Evolutionary conservation across 2,113 vertebrate genomes (phyloP).

Genomic region (Choloepus hoffmanni): DNA sequence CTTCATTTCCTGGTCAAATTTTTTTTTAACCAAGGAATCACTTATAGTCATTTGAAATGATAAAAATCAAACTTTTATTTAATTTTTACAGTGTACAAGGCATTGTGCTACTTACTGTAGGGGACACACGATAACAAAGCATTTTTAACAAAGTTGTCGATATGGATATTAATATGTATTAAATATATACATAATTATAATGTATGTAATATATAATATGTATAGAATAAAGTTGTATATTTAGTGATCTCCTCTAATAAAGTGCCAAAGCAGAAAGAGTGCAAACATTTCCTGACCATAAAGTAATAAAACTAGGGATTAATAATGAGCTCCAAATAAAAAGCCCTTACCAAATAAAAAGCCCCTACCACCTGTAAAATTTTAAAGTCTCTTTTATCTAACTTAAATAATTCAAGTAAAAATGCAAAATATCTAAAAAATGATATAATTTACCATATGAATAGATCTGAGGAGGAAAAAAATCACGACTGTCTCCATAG

Average conservation of each 20-base stretch:
- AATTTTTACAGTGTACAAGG: not conserved
- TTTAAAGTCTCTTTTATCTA: too few relatives aligned
- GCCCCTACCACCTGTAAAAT: too few relatives aligned
- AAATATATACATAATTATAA: too few relatives aligned
- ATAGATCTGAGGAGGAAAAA: not conserved
- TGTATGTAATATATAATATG: not conserved
- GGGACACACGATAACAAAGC: not conserved
- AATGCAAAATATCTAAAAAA: not conserved
- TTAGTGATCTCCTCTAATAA: not conserved
- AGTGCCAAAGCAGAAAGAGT: not conserved
- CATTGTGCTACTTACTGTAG: accelerated
- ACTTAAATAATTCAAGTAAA: not conserved
- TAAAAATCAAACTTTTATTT: not conserved
- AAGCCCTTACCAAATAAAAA: not conserved
- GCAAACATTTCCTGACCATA: not conserved
- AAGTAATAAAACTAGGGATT: not conserved
- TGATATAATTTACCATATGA: not conserved
- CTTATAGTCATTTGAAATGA: not conserved
- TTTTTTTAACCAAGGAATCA: not conserved
- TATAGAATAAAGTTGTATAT: not conserved
- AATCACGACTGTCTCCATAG: not conserved
- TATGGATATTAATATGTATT: too few relatives aligned
- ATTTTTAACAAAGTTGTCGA: not conserved
- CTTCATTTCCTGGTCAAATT: not conserved
- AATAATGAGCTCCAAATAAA: not conserved